phyloP scores from a whole-genome alignment of 2,888 invertebrate genomes.

The Oeneis ivallda region DNA sequence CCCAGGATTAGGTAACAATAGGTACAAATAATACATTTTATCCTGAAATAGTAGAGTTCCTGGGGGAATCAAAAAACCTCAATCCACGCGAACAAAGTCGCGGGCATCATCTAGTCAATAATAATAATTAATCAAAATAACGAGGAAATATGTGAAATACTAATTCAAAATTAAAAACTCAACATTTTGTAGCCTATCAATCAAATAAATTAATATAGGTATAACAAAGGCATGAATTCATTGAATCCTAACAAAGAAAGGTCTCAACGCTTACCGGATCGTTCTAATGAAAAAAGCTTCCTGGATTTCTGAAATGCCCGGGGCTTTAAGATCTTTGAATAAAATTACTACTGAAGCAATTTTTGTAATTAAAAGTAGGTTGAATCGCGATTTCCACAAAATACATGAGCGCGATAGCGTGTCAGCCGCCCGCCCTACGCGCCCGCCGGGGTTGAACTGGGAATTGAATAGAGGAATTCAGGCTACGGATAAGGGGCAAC shows the following conservation, averaged over 20 bases:
- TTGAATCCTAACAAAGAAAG: slow-evolving; percentile 11
- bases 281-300: background rate
- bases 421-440: slow-evolving; percentile 49
- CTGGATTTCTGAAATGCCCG: background rate
- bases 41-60: too few relatives aligned
- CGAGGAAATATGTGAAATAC: background rate
- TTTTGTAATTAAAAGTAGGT: slow-evolving; percentile 5
- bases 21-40: too few relatives aligned
- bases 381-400: slow-evolving; percentile 3
- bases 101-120: too few relatives aligned
- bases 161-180: background rate
- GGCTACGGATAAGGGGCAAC: slow-evolving; percentile 21
- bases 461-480: slow-evolving; percentile 24
- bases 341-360: background rate
- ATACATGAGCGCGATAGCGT: slow-evolving; percentile 17
- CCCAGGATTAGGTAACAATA: too few relatives aligned
- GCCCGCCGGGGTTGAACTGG: slow-evolving; percentile 50
- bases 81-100: too few relatives aligned
- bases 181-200: background rate
- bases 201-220: background rate
- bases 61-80: too few relatives aligned
- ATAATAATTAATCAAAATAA: too few relatives aligned
- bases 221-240: background rate
- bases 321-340: background rate
- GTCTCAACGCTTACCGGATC: slow-evolving; percentile 41